Base-by-base conservation (phyloP, 2,888 invertebrate species). In the Ornithoptera alexandrae region DNA sequence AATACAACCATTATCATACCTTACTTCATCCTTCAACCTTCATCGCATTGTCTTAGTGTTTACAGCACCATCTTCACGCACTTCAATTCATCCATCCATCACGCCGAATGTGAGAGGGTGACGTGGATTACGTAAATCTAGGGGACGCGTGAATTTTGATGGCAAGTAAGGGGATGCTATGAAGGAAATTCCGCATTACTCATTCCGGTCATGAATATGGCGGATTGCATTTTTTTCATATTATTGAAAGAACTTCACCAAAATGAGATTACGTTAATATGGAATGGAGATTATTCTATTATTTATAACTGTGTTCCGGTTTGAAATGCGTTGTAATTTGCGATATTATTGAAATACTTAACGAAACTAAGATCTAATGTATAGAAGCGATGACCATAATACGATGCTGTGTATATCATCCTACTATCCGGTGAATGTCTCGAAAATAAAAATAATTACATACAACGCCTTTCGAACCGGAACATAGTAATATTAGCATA, bases 71-170 rank as follows among this genome's bases (percentile, higher is more conserved):
- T 63, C 63, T 63, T 59, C 15, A 59, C 22, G 63, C 39, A 53
- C 24, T 60, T 60, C n/a, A 59, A 60, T 64, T 24, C 56, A 42
- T 63, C 57, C 64, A 69, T 69, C 56, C 61, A 65, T 69, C 65
- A 56, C 60, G 17, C 60, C 56, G 17, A 42, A 1, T 22, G 65
- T 39, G 60, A 53, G 53, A 46, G 53, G 24, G n/a, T 69, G 69
- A 65, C 69, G 60, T 22, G 60, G 69, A 69, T 69, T 65, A 69
- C 56, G 42, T 60, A 64, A 59, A 68, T 68, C 63, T 63, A 59
- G 39, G 53, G 65, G 60, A 53, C 65, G 64, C 24, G 60, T 56
- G 60, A 68, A 68, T 61, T 67, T 60, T 46, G 20, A 53, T 68
- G 20, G 42, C 30, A 46, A 62, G 24, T 30, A 6, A 53, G 36